A percentile compares a stretch with the other conserved stretches of the same genome.
phyloP scores from a whole-genome alignment of 2,113 vertebrate species.

The Lophius piscatorius region DNA sequence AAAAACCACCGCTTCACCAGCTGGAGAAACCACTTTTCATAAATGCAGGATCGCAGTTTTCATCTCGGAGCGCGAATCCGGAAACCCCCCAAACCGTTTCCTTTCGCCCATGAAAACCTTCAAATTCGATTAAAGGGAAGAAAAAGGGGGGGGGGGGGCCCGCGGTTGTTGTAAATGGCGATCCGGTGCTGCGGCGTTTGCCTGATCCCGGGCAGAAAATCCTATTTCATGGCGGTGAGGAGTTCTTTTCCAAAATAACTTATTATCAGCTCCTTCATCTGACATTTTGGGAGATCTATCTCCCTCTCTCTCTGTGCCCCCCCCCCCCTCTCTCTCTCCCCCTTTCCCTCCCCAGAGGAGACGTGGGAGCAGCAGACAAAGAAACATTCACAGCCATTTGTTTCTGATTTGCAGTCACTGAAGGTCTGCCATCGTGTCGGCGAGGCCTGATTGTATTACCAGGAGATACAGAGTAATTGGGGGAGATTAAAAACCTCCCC shows the following conservation, averaged over 20 bases:
- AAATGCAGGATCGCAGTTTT: slow-evolving; percentile 30
- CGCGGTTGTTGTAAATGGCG: too few relatives aligned
- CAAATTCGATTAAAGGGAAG: slow-evolving; percentile 64
- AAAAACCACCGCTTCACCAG: slow-evolving; percentile 32
- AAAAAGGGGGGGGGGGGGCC: slow-evolving; percentile 9
- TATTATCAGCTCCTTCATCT: slow-evolving; percentile 61
- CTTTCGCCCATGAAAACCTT: slow-evolving; percentile 66
- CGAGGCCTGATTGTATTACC: slow-evolving; percentile 64
- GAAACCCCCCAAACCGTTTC: slow-evolving; percentile 60
- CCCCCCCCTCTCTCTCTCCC: neutral
- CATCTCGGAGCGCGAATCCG: slow-evolving; percentile 32
- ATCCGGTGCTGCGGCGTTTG: slow-evolving; percentile 41
- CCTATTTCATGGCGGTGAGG: slow-evolving; percentile 71
- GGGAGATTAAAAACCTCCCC: slow-evolving; percentile 67
- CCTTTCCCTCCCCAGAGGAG: slow-evolving; percentile 12
- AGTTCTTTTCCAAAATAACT: slow-evolving; percentile 49
- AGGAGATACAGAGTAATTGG: slow-evolving; percentile 62
- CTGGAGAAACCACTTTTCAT: slow-evolving; percentile 44
- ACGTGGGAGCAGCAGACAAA: slow-evolving; percentile 13
- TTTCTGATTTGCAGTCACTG: slow-evolving; percentile 65
- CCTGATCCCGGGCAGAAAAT: slow-evolving; percentile 68
- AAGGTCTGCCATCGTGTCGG: slow-evolving; percentile 39
- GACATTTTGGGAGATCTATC: slow-evolving; percentile 34
- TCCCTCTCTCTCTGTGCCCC: slow-evolving; percentile 28
- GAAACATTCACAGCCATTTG: slow-evolving; percentile 60